Percentiles rank a stretch among this genome's conserved stretches.
Conservation (phyloP, 2,113 vertebrate species). For the Macquaria ambigua region DNA sequence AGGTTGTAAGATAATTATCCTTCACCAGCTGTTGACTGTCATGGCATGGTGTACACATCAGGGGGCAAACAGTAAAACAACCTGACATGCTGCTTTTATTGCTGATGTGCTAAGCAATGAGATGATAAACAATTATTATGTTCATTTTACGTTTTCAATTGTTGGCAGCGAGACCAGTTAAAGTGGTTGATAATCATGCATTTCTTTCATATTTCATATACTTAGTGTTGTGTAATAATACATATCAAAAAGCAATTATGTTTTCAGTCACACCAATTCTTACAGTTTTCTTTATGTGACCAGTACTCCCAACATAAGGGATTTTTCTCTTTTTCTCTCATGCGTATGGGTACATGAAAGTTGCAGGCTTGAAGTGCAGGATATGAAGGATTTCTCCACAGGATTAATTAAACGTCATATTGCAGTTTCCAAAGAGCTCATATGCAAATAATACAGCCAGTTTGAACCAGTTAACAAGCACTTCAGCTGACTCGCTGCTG, state of each 20-base stretch:
- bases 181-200: conserved; percentile 1
- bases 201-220: conserved; percentile 1
- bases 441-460: conserved; percentile 23
- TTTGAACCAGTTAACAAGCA: conserved; percentile 43
- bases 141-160: conserved; percentile 17
- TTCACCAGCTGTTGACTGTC: conserved; percentile 34
- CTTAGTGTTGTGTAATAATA: too few species aligned
- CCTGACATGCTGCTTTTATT: conserved; percentile 56
- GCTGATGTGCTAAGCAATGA: conserved; percentile 33
- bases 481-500: conserved; percentile 21
- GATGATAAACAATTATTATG: conserved; percentile 35
- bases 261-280: neutral
- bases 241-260: neutral
- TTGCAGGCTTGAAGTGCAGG: conserved; percentile 14
- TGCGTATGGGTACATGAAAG: neutral
- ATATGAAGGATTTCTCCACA: conserved; percentile 29
- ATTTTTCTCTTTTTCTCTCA: neutral
- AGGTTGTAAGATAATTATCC: conserved; percentile 42
- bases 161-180: conserved; percentile 5
- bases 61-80: conserved; percentile 48
- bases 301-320: neutral
- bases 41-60: conserved; percentile 39
- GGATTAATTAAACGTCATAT: conserved; percentile 46
- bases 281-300: conserved; percentile 2
- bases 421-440: conserved; percentile 14